These are phyloP conservation scores for Allophyes oxyacanthae DNA, from an alignment of 2,888 invertebrate species.

Conservation along the genomic window DNA sequence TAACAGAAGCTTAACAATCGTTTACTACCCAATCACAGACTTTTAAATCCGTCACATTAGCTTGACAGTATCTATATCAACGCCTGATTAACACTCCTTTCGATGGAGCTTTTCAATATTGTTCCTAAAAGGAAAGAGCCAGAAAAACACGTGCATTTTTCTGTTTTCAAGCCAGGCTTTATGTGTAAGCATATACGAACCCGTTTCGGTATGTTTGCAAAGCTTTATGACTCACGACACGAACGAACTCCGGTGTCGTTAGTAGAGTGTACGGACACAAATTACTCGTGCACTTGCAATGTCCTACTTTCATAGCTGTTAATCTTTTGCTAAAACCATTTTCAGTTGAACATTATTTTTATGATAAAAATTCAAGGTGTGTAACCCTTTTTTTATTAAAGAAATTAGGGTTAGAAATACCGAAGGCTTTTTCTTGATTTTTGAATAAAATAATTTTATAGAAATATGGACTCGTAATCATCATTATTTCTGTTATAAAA, in stretches of 20 bases:
- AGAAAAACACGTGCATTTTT: conserved; percentile 35
- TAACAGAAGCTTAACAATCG: no score
- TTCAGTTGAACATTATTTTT: conserved; percentile 22
- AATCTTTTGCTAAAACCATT: conserved; percentile 31
- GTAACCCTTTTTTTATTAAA: conserved; percentile 15
- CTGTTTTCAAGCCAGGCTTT: conserved; percentile 30
- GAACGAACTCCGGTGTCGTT: conserved; percentile 36
- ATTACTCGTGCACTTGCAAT: conserved; percentile 51
- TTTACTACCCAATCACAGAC: no score
- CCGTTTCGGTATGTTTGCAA: conserved; percentile 9
- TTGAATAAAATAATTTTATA: not conserved
- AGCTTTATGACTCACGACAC: conserved; percentile 25
- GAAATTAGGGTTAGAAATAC: conserved; percentile 10
- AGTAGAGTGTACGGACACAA: conserved; percentile 29
- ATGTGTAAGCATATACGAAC: conserved; percentile 18
- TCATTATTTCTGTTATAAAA: not conserved
- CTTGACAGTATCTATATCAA: not conserved
- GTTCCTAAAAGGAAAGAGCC: conserved; percentile 14
- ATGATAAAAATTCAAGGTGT: conserved; percentile 25
- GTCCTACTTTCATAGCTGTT: conserved; percentile 38
- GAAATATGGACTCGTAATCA: not conserved
- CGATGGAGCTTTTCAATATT: not conserved
- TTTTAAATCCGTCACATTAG: not conserved
- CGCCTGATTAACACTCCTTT: not conserved
- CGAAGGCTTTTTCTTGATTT: conserved; percentile 11